Evolutionary conservation across 2,113 vertebrate species (phyloP), one percentile per base, ranked within the genome.

Genomic region (Fulica atra): DNA sequence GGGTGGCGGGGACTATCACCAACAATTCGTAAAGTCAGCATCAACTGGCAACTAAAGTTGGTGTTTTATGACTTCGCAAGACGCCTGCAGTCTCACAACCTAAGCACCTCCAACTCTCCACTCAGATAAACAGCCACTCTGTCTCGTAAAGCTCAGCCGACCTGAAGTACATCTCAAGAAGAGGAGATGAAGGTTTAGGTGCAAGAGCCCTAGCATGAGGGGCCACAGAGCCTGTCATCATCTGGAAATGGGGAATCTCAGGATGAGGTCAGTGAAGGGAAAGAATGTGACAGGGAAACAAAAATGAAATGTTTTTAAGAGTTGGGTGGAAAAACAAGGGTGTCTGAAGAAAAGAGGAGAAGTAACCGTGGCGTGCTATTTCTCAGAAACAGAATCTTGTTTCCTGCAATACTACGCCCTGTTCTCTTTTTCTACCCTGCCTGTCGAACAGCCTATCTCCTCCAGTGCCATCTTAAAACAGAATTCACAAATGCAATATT

Each of bases 81-180:
- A 91, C 0, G 10, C 66, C 86, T 93, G 86, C 90, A 93, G 88
- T 96, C 88, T 92, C 65, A 87, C 80, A 96, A 85, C 65, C 83
- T 70, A 72, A 61, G 38, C 74, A 81, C n/a, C 70, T 92, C 65
- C 66, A 60, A 25, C 84, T 90, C 88, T 83, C n/a, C 64, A 71
- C 76, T 88, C 90, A 88, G 56, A 86, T 83, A 86, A 96, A 81
- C 77, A 93, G 56, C 14, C 24, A 56, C 42, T 44, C 14, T 48
- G 68, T 59, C 73, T 35, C 13, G 36, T 81, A 88, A 92, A 91
- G 53, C 77, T 95, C 91, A 89, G 83, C 33, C 5, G 1, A 93
- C 83, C 83, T 81, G 83, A 87, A 89, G 73, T 7, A 29, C 64
- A 56, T 70, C 79, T 73, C 61, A 91, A 70, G 80, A 86, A 73